phyloP scores from a whole-genome alignment of 2,113 vertebrate species.

The Micronycteris hirsuta region DNA sequence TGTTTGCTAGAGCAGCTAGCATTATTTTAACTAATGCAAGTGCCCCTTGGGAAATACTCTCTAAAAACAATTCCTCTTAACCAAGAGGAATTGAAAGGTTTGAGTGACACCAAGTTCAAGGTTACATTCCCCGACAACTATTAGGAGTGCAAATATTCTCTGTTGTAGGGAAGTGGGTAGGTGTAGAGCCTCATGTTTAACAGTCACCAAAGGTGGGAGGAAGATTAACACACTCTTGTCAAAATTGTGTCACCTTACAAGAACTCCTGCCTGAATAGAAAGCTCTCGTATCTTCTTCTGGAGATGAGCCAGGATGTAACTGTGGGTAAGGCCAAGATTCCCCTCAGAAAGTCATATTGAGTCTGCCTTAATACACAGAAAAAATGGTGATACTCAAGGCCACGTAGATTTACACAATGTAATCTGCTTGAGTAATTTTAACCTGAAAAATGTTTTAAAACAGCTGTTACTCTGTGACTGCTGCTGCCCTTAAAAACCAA shows the following conservation, averaged over 20 bases:
- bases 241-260: slow-evolving; percentile 56
- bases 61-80: slow-evolving; percentile 6
- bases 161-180: background rate
- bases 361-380: background rate
- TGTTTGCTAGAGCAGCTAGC: background rate
- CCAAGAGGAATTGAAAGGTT: background rate
- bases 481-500: background rate
- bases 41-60: background rate
- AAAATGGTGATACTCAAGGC: background rate
- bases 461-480: background rate
- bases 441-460: background rate
- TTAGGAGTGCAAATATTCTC: background rate
- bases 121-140: slow-evolving; percentile 12
- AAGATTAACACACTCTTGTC: slow-evolving; percentile 61
- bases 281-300: slow-evolving; percentile 28
- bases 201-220: slow-evolving; percentile 45
- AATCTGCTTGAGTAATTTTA: background rate
- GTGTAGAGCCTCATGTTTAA: slow-evolving; percentile 15
- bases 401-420: background rate
- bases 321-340: background rate
- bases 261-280: slow-evolving; percentile 47
- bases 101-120: slow-evolving; percentile 36
- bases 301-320: slow-evolving; percentile 23
- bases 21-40: background rate
- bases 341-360: slow-evolving; percentile 12